Percentiles rank a stretch among this genome's conserved stretches.
phyloP scores from a whole-genome alignment of 2,888 invertebrate species.

The Mechanitis messenoides region DNA sequence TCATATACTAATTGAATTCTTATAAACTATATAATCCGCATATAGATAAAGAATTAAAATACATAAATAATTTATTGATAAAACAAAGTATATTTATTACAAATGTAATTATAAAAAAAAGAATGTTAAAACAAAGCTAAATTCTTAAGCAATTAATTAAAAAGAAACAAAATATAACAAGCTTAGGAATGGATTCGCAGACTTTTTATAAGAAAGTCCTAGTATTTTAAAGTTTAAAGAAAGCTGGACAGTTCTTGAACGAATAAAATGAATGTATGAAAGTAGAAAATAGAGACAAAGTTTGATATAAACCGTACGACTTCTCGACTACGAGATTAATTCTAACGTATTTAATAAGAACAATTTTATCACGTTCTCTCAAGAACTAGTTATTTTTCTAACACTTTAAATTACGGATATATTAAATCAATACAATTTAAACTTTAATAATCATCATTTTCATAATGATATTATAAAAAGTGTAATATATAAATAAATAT shows the following conservation, averaged over 20 bases:
- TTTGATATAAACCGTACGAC: conserved; percentile 28
- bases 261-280: conserved; percentile 30
- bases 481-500: not conserved
- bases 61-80: too few species aligned
- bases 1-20: too few species aligned
- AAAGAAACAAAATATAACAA: conserved; percentile 21
- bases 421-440: not conserved
- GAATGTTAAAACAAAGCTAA: conserved; percentile 9
- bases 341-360: conserved; percentile 25
- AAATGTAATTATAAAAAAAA: not conserved
- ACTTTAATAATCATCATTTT: too few species aligned
- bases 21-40: too few species aligned
- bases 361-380: conserved; percentile 8
- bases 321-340: conserved; percentile 28
- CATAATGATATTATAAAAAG: not conserved
- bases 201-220: conserved; percentile 24
- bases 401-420: not conserved
- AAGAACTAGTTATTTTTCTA: not conserved
- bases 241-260: conserved; percentile 27
- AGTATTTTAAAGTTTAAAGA: conserved; percentile 29
- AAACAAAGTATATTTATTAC: too few species aligned
- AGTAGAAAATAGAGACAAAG: conserved; percentile 28
- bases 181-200: conserved; percentile 27
- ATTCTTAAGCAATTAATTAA: conserved; percentile 22
- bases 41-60: too few species aligned